Evolutionary conservation across 2,888 invertebrate species (phyloP).

Genomic region (Clostera curtula): DNA sequence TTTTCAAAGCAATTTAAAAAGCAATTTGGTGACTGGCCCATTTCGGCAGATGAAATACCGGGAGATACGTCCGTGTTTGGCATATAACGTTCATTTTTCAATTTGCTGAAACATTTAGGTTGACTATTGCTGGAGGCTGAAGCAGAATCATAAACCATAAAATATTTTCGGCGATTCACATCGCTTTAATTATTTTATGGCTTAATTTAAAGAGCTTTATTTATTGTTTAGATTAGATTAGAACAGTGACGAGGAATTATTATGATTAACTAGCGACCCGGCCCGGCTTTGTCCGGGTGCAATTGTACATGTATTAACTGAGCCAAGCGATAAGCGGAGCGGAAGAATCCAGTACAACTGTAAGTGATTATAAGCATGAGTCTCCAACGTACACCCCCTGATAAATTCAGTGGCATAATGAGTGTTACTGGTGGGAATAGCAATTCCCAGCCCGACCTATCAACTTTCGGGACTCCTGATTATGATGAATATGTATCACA

Average conservation of each 20-base stretch:
- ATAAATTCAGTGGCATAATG: background rate
- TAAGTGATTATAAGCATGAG: background rate
- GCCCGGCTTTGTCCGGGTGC: too few species aligned
- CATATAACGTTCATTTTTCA: background rate
- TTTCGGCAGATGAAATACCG: conserved; percentile 2
- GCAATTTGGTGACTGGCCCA: conserved; percentile 1
- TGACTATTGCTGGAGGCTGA: too few species aligned
- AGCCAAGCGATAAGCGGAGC: background rate
- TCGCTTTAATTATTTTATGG: too few species aligned
- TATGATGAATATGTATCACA: background rate
- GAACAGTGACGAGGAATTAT: too few species aligned
- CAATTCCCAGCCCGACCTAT: background rate
- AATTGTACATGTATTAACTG: background rate
- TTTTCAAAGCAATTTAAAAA: conserved; percentile 1
- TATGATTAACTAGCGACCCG: too few species aligned
- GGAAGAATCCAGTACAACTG: background rate
- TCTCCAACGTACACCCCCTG: background rate
- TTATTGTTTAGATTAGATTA: too few species aligned
- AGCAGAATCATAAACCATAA: background rate
- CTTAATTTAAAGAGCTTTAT: too few species aligned
- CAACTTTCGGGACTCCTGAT: background rate
- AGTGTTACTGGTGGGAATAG: background rate
- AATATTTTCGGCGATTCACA: too few species aligned
- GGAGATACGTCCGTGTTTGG: conserved; percentile 1
- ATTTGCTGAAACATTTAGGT: background rate